Evolutionary conservation across 2,888 invertebrate genomes (phyloP), one percentile per base, ranked within the genome.

Genomic region (Synergus umbraculus): DNA sequence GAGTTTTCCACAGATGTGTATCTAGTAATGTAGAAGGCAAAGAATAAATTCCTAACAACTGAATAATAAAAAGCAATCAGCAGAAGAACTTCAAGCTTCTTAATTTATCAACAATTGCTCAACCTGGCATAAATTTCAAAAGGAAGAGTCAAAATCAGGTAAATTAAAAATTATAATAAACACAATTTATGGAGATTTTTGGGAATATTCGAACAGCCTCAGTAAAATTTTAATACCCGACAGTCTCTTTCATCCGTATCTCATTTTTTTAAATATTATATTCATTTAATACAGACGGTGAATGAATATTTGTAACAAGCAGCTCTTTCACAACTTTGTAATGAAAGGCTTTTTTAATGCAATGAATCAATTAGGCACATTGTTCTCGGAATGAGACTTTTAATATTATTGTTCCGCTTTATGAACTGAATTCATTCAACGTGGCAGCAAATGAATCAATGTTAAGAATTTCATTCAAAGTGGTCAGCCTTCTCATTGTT

Each of bases 1-100:
- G 10, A 49, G 49, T 73, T 73, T 73, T 73, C 69, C 69, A 37
- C 13, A 22, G 29, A 49, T 73, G 46, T 29, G 15, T 37, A 49
- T 15, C 13, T 1, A 37, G 37, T 37, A 44, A 15, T 49, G 54
- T 8, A 29, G 54, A 29, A 69, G 49, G n/a, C 37, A 73, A 37
- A 46, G 9, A 18, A 66, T 66, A 66, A 66, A 66, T 66, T 66
- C 41, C 43, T 44, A 66, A 44, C 41, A 64, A 9, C 64, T 63
- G 13, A 46, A 46, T 60, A 18, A 22, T 41, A 22, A 64, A 37
- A 7, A 22, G 15, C 29, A 29, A 49, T 8, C 37, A 8, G 15
- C 54, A 54, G 8, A 15, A 3, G 29, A 73, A 37, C 15, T 69
- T 29, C 15, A 73, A 73, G 49, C 9, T 49, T 44, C 46, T 8